phyloP scores from a whole-genome alignment of 53 echinoderm and acorn worm species.

The Holothuria scabra region DNA sequence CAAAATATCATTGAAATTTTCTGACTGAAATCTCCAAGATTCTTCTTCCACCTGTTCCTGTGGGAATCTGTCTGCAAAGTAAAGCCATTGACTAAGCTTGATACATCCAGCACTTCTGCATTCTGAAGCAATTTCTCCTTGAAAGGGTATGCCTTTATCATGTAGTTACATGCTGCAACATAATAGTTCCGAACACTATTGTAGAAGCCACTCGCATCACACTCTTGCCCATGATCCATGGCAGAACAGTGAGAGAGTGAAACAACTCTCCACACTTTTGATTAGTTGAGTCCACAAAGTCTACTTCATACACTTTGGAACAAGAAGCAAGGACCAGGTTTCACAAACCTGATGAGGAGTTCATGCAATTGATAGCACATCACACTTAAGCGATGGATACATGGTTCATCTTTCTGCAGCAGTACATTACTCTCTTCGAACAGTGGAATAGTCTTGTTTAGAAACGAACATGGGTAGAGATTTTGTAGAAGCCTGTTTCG shows the following conservation, averaged over 20 bases:
- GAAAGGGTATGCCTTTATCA: slow-evolving; percentile 54
- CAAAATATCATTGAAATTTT: slow-evolving; percentile 45
- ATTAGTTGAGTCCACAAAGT: slow-evolving; percentile 42
- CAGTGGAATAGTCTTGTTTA: slow-evolving; percentile 35
- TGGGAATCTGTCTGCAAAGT: slow-evolving; percentile 42
- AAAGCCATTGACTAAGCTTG: slow-evolving; percentile 42
- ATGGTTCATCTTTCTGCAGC: slow-evolving; percentile 58
- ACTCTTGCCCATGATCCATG: slow-evolving; percentile 40
- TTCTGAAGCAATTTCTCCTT: slow-evolving; percentile 49
- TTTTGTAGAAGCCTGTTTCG: neutral
- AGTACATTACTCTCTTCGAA: slow-evolving; percentile 48
- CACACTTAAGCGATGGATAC: slow-evolving; percentile 44
- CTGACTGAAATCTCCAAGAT: slow-evolving; percentile 30
- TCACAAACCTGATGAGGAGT: slow-evolving; percentile 54
- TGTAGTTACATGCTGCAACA: slow-evolving; percentile 48
- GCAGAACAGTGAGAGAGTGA: slow-evolving; percentile 32
- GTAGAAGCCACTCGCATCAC: slow-evolving; percentile 49
- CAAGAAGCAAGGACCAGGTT: slow-evolving; percentile 35
- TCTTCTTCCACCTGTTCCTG: slow-evolving; percentile 48
- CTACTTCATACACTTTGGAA: slow-evolving; percentile 47
- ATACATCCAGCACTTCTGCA: slow-evolving; percentile 48
- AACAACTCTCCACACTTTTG: slow-evolving; percentile 52
- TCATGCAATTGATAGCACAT: slow-evolving; percentile 48
- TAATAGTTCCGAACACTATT: slow-evolving; percentile 48
- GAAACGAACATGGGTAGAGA: slow-evolving; percentile 25